Conservation (phyloP, 2,113 vertebrate species). For the Brachirus orientalis region DNA sequence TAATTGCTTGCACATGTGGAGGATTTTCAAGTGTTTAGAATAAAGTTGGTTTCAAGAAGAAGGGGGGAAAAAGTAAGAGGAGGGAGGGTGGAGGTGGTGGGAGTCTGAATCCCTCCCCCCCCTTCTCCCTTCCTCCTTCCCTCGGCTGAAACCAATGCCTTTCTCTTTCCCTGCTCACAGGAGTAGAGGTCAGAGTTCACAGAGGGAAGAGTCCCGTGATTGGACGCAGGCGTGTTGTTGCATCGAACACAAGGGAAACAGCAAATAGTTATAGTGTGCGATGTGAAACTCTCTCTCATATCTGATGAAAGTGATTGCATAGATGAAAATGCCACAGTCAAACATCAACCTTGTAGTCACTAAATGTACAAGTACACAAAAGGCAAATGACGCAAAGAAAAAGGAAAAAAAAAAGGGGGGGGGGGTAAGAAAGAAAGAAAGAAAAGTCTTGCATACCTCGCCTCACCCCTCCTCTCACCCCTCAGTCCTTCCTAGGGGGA, state of each 20-base stretch:
- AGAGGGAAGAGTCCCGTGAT: slow-evolving; percentile 75
- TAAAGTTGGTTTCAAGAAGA: slow-evolving; percentile 75
- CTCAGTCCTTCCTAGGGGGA: slow-evolving; percentile 47
- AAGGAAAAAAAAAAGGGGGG: slow-evolving; percentile 3
- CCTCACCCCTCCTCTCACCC: slow-evolving; percentile 54
- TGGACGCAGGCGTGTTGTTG: slow-evolving; percentile 76
- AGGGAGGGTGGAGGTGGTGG: background rate
- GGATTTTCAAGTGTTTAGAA: slow-evolving; percentile 81
- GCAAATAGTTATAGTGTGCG: slow-evolving; percentile 39
- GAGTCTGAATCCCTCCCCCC: slow-evolving; percentile 36
- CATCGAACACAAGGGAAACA: too few species aligned
- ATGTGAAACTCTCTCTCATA: slow-evolving; percentile 34
- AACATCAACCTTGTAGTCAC: slow-evolving; percentile 49
- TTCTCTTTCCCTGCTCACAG: slow-evolving; percentile 67
- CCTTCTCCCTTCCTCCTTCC: slow-evolving; percentile 1
- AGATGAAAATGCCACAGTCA: slow-evolving; percentile 43
- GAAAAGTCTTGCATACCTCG: slow-evolving; percentile 36
- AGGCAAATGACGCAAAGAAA: slow-evolving; percentile 49
- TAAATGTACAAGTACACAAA: slow-evolving; percentile 49
- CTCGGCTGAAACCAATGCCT: slow-evolving; percentile 71
- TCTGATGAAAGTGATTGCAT: too few species aligned
- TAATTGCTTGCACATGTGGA: slow-evolving; percentile 84
- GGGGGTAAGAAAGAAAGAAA: background rate
- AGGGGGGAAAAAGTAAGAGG: slow-evolving; percentile 16
- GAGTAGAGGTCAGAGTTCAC: slow-evolving; percentile 74